Conservation (phyloP, 53 echinoderm and acorn worm species). For the Hippasteria phrygiana region DNA sequence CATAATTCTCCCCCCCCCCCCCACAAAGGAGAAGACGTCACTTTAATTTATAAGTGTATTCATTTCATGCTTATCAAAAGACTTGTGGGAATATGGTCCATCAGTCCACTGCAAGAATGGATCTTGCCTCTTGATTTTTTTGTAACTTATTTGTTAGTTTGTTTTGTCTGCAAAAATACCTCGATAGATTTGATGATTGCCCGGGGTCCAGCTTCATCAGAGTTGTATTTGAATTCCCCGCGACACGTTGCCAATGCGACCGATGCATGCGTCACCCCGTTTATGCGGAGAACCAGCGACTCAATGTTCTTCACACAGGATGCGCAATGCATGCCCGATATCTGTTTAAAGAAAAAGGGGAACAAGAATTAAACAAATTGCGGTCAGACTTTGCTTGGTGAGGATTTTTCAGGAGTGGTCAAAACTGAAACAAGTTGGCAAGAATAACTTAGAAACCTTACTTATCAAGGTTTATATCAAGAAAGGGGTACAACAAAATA, state of each 20-base stretch:
- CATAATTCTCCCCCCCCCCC: no score
- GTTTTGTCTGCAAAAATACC: constrained; percentile 73
- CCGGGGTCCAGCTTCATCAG: constrained; percentile 80
- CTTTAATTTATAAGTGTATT: no score
- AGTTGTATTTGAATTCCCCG: constrained; percentile 83
- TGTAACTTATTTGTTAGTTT: not conserved
- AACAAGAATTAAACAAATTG: not conserved
- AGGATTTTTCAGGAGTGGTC: no score
- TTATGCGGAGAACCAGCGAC: constrained; percentile 48
- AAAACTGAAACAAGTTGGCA: no score
- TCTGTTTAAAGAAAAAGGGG: constrained; percentile 61
- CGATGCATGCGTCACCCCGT: constrained; percentile 84
- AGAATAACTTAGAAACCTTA: no score
- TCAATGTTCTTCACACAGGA: constrained; percentile 92
- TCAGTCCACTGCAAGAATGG: no score
- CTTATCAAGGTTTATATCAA: no score
- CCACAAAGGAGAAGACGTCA: no score
- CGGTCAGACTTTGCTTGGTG: not conserved
- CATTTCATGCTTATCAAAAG: no score
- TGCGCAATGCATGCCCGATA: constrained; percentile 88
- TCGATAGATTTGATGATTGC: constrained; percentile 89
- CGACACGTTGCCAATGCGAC: constrained; percentile 85
- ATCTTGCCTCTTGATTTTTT: no score
- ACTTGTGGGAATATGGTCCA: no score
- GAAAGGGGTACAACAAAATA: no score